Base-by-base conservation (phyloP, 2,888 invertebrate species). In the Dryocosmus kuriphilus region DNA sequence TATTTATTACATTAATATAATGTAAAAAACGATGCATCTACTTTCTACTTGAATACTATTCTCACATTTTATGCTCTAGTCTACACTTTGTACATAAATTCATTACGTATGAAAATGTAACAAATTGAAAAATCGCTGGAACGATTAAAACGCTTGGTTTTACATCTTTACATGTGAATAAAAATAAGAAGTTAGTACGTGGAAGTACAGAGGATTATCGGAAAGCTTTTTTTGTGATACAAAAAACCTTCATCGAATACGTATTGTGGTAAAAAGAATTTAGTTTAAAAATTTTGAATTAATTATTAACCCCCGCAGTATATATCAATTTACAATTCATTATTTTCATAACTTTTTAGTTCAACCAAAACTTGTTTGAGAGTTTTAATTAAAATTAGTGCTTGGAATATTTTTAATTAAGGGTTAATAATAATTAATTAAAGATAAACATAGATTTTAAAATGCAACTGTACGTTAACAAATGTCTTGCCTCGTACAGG, bases 1-100 rank as follows among this genome's bases (percentile, higher is more conserved):
- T 41, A 67, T 24, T 19, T 32, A 71, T 71, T 71, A 71, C 71
- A 71, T 71, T 71, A 71, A 71, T 71, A 30, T 71, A 71, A 71
- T 71, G 71, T 71, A 71, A 71, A 30, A 30, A 67, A 41, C 41
- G 46, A 22, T 65, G 62, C 16, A 62, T 62, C 62, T 30, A 62
- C 35, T n/a, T 16, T 27, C 61, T 61, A 61, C 24, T 61, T 8
- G 61, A 19, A 32, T 35, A 32, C 32, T n/a, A 9, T 16, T 65
- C 22, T 46, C n/a, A 71, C 46, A 71, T 51, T 71, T 67, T 30
- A 71, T 30, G n/a, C n/a, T 71, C 46, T 27, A 16, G n/a, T 51
- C 51, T 46, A 51, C 9, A 51, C n/a, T 46, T 46, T 71, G 46
- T 71, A 71, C 46, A 71, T 71, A 51, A 62, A 46, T 71, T 67